Evolutionary conservation across 2,113 vertebrate species (phyloP), one percentile per base, ranked within the genome.

Genomic region (Chaetodon trifascialis): DNA sequence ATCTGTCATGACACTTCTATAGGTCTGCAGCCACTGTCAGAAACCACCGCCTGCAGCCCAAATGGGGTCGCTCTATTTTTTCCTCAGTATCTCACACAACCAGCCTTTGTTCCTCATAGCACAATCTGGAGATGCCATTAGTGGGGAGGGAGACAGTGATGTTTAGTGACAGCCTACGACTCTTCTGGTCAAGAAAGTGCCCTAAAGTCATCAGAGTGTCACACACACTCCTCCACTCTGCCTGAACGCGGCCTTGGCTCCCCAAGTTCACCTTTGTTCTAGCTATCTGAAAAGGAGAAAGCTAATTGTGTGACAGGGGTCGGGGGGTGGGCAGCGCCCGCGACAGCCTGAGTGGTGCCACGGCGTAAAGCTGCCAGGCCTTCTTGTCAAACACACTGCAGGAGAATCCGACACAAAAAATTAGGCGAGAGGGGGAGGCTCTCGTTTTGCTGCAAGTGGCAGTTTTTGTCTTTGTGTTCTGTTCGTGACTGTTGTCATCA

Each of bases 71-170:
- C 86, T 88, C 78, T 65, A 83, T 90, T 89, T 86, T 66, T 64
- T 60, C 73, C 40, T 83, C 68, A 46, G 75, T 86, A 87, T 92
- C 83, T 82, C 78, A 77, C 79, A 83, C 66, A 87, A 89, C 87
- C 84, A 91, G 85, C 80, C 89, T 94, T 93, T 94, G 90, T 94
- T 89, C 90, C 91, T 93, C 75, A 89, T 89, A 84, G 86, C 88
- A 76, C 92, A 93, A 93, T 94, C 94, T 91, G 92, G 90, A 94
- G 91, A 94, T 90, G 89, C 92, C 94, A 95, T 96, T 95, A 96
- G 94, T 90, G 83, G 84, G 34, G 63, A 79, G 47, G 85, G 68
- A 90, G 95, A 95, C 92, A 84, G 89, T 95, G 94, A 95, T 95
- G 92, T 89, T 91, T 90, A 92, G 91, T 94, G 95, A 96, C 95